Evolutionary conservation across 2,888 invertebrate species (phyloP), one percentile per base, ranked within the genome.

Genomic region (Psococerastis gibbosa): DNA sequence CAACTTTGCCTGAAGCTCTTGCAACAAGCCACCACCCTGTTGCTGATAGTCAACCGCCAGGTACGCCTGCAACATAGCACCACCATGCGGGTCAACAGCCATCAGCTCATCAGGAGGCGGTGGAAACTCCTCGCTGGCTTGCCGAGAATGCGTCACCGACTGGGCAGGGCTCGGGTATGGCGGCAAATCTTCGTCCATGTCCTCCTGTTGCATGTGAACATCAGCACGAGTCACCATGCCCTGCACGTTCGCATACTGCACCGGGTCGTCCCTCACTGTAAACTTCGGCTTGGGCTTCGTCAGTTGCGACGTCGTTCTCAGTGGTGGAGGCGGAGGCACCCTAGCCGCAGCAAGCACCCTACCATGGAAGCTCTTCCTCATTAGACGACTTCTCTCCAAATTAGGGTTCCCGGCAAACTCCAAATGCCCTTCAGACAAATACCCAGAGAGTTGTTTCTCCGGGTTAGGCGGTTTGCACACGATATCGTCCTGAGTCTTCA

Each of bases 341-440:
- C 85, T 87, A 15, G 83, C 79, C 45, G 77, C 78, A 13, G 82
- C 81, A 48, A 85, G 60, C 53, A 82, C 78, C 56, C 84, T 80
- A 1, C 81, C 81, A 22, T 85, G 84, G 59, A 85, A 84, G 59
- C 84, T 85, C 57, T 87, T 87, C 52, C 85, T 69, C 85, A 88
- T 87, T 46, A 87, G 64, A 55, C 81, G 81, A 60, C 85, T 85
- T 49, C 83, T 71, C 57, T 87, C 85, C 44, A 87, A 67, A 58
- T 84, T 85, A 0, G 85, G 82, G 13, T 70, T 59, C 23, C 70
- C 72, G 17, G 71, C 67, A 55, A 78, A 83, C 54, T 88, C 87
- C 46, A 87, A 66, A 59, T 87, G 85, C 0, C 87, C 87, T 60
- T 88, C 87, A 1, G 85, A 85, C 49, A 87, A 65, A 57, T 88